Conservation (phyloP, 2,797 vertebrate genomes). For the Syngnathus rostellatus region DNA sequence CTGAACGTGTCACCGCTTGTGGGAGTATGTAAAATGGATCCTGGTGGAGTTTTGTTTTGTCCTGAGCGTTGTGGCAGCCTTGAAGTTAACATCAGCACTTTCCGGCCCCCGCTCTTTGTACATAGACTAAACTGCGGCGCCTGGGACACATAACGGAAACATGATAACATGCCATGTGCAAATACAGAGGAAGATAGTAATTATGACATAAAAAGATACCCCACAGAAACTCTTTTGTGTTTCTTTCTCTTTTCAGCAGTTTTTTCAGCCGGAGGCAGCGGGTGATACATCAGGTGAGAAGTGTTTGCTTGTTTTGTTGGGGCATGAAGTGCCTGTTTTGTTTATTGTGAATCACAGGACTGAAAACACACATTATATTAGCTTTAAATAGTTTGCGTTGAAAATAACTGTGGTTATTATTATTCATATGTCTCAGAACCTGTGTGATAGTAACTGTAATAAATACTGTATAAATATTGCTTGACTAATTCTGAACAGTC, state of each 20-base stretch:
- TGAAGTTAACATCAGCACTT: conserved; percentile 33
- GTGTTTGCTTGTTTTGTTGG: conserved; percentile 41
- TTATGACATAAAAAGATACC: conserved; percentile 1
- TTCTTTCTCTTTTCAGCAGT: conserved; percentile 12
- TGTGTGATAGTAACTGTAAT: background rate
- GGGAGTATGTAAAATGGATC: background rate
- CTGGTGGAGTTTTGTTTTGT: background rate
- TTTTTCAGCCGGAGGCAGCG: conserved; percentile 15
- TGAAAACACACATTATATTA: background rate
- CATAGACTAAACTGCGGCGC: conserved; percentile 51
- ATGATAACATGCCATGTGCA: background rate
- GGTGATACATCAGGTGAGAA: conserved; percentile 42
- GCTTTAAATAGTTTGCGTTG: background rate
- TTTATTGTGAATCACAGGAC: background rate
- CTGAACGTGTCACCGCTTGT: background rate
- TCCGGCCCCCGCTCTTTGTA: conserved; percentile 5
- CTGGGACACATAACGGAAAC: conserved; percentile 3
- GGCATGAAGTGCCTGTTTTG: conserved; percentile 26
- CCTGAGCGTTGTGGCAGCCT: conserved; percentile 1
- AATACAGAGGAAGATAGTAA: conserved; percentile 19
- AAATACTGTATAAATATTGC: background rate
- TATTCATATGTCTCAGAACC: background rate
- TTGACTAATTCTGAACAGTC: background rate
- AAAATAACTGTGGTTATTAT: background rate
- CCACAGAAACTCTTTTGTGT: too few relatives aligned